Base-by-base conservation (phyloP, 2,888 invertebrate genomes). In the Harpalus rufipes region DNA sequence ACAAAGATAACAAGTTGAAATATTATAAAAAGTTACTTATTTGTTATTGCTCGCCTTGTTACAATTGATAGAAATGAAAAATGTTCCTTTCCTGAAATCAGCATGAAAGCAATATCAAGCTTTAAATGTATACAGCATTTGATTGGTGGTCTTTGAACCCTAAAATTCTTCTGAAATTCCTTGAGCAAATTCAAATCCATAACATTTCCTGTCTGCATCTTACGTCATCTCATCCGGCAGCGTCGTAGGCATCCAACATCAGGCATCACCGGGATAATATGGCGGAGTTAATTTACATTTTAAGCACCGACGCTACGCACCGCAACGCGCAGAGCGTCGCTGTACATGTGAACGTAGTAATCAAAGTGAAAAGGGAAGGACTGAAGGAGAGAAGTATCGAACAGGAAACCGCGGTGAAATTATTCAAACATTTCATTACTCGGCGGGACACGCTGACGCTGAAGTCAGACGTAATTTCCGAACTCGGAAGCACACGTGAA, bases 401-500 rank as follows among this genome's bases (percentile, higher is more conserved):
- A 81, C 68, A 68, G 81, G 81, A 68, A 81, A 68, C 81, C 68
- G 56, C 81, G 81, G 12, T 72, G 81, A 81, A 81, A 81, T 81
- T 81, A 81, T 81, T 81, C 81, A 81, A 81, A 81, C 81, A 81
- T 81, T 81, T 81, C 68, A 81, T 81, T 81, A 81, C 81, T 25
- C 68, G 81, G 44, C 81, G 68, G 56, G 81, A 81, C 81, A 65
- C 81, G 81, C 44, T 51, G 63, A 21, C 16, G 41, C 81, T 56
- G 56, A 81, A 32, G 56, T 81, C 68, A 81, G 81, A 81, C 81
- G 81, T 81, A 81, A 81, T 81, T 81, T 81, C 81, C 81, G 81
- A 81, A 81, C 81, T 51, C 81, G 81, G 81, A 81, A 81, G 81
- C 81, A 81, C 81, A 81, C 81, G 81, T 81, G 81, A 81, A 81